A percentile compares a stretch with the other conserved stretches of the same genome.
These are phyloP conservation scores for Umimayanthus chanpuru DNA, from an alignment of 92 coral and sea anemone genomes.

Conservation along the genomic window DNA sequence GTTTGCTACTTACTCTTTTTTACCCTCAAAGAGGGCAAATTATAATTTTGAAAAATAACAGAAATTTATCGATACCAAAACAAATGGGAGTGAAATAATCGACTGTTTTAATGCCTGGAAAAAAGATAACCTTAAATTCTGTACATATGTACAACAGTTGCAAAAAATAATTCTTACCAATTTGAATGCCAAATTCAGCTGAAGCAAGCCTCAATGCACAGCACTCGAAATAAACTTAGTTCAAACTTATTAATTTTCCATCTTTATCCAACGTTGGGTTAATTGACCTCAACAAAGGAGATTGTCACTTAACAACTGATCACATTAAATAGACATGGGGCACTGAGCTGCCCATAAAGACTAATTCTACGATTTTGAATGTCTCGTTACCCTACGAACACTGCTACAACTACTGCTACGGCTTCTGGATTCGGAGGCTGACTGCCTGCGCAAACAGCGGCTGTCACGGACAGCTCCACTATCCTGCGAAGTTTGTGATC, in stretches of 20 bases:
- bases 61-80: neutral
- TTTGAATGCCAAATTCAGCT: neutral
- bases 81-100: neutral
- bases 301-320: neutral
- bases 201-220: conserved; percentile 17
- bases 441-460: conserved; percentile 54
- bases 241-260: neutral
- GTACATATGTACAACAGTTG: conserved; percentile 38
- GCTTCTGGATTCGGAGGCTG: conserved; percentile 71
- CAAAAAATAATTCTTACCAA: neutral
- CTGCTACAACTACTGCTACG: conserved; percentile 82
- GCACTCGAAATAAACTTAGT: neutral
- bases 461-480: conserved; percentile 64
- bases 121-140: neutral
- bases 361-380: conserved; percentile 51
- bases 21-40: neutral
- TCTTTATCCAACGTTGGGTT: neutral
- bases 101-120: neutral
- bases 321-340: conserved; percentile 23
- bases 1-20: neutral
- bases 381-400: conserved; percentile 61
- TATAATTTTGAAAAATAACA: neutral
- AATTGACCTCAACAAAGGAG: neutral
- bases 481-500: conserved; percentile 54
- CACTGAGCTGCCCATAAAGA: neutral